Evolutionary conservation across 2,888 invertebrate species (phyloP).

Genomic region (Artemia sinica): DNA sequence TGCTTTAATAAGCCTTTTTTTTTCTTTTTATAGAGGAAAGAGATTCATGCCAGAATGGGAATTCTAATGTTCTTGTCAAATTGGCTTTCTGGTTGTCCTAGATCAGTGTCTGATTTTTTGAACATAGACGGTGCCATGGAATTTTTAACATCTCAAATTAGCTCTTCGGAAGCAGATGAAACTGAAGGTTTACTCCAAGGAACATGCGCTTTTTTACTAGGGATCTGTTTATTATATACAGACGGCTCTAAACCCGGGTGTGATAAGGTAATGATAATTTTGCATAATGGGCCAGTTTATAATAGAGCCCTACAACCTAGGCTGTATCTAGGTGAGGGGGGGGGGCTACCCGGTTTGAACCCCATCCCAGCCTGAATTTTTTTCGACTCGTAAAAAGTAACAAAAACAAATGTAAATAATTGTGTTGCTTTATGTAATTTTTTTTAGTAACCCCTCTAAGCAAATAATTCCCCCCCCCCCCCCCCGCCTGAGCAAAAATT

Average conservation of each 20-base stretch:
- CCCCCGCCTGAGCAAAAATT: no score
- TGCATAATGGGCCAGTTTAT: slow-evolving; percentile 16
- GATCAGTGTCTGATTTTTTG: slow-evolving; percentile 66
- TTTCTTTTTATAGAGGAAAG: slow-evolving; percentile 38
- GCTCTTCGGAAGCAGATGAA: slow-evolving; percentile 71
- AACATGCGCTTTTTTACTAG: slow-evolving; percentile 76
- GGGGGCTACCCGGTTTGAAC: no score
- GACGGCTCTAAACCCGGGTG: slow-evolving; percentile 59
- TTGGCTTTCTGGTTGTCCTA: slow-evolving; percentile 69
- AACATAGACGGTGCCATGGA: slow-evolving; percentile 60
- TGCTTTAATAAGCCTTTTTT: no score
- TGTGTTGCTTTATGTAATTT: no score
- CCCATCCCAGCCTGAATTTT: no score
- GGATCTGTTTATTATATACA: slow-evolving; percentile 74
- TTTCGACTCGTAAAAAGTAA: no score
- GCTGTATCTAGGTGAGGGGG: no score
- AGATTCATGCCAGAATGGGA: slow-evolving; percentile 67
- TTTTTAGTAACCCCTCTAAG: no score
- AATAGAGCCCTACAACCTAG: no score
- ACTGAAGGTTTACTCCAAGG: slow-evolving; percentile 74
- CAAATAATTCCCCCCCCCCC: no score
- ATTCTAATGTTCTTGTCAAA: slow-evolving; percentile 72
- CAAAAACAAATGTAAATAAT: no score
- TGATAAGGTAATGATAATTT: slow-evolving; percentile 38
- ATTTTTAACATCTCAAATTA: slow-evolving; percentile 54